These are phyloP conservation scores for Oenanthe oenanthe DNA, from an alignment of 2,113 vertebrate genomes.

Conservation along the genomic window DNA sequence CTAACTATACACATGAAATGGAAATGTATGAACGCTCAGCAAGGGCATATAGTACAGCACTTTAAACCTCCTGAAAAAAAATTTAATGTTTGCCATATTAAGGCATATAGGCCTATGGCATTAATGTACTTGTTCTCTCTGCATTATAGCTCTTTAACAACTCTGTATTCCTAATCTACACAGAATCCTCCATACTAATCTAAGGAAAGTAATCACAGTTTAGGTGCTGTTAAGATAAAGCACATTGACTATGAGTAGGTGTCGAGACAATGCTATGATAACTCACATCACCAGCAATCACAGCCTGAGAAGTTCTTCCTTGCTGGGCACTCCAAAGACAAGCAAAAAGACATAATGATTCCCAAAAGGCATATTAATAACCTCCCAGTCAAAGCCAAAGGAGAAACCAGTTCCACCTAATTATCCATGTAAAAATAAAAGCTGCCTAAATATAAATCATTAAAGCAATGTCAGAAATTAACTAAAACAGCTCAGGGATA, in stretches of 20 bases:
- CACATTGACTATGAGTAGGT: neutral
- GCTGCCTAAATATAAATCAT: neutral
- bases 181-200: neutral
- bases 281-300: neutral
- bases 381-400: neutral
- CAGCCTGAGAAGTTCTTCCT: neutral
- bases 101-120: neutral
- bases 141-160: neutral
- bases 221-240: neutral
- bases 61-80: neutral
- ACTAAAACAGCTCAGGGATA: neutral
- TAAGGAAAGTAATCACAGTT: neutral
- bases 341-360: neutral
- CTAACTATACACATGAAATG: neutral
- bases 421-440: neutral
- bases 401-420: neutral
- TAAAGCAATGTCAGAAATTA: neutral
- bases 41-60: neutral
- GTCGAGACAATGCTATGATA: neutral
- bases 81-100: neutral
- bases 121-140: neutral
- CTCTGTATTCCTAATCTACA: neutral
- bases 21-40: neutral
- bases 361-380: neutral
- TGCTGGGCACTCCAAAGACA: neutral